phyloP scores from a whole-genome alignment of 2,113 vertebrate genomes.

The Porphyrio hochstetteri region DNA sequence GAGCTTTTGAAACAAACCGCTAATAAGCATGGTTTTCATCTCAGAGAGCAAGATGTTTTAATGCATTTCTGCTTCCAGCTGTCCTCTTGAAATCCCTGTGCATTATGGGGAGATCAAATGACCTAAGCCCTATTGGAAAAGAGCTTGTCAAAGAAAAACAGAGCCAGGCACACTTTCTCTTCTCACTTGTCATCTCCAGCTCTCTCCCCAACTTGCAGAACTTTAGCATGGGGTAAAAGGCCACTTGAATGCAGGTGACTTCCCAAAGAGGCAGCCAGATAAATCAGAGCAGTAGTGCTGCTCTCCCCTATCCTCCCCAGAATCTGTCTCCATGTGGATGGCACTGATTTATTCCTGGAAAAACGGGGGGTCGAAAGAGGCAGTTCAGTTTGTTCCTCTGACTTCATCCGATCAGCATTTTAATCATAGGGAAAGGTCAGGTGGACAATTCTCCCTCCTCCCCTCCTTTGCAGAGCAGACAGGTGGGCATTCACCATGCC shows the following conservation, averaged over 20 bases:
- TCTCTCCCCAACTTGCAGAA: neutral
- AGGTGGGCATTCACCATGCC: conserved; percentile 42
- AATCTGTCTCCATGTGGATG: neutral
- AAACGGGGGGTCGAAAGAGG: neutral
- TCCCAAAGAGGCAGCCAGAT: neutral
- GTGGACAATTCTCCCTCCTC: conserved; percentile 15
- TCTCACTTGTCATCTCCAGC: neutral
- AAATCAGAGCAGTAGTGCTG: neutral
- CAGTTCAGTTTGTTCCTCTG: conserved; percentile 32
- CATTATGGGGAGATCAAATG: conserved; percentile 15
- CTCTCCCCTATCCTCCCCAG: neutral
- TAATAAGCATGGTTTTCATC: conserved; percentile 31
- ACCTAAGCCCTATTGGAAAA: neutral
- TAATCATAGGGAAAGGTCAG: conserved; percentile 40
- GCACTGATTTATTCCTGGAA: conserved; percentile 29
- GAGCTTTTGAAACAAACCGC: conserved; percentile 14
- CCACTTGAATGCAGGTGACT: neutral
- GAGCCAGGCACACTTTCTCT: neutral
- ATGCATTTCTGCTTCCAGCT: conserved; percentile 30
- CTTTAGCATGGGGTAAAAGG: neutral
- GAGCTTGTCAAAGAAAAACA: neutral
- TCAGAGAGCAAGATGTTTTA: neutral
- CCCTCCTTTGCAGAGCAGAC: conserved; percentile 30
- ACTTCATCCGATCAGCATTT: conserved; percentile 44
- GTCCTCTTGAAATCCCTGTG: conserved; percentile 33